Evolutionary conservation across 2,888 invertebrate genomes (phyloP), one percentile per base, ranked within the genome.

Genomic region (Allacma fusca): DNA sequence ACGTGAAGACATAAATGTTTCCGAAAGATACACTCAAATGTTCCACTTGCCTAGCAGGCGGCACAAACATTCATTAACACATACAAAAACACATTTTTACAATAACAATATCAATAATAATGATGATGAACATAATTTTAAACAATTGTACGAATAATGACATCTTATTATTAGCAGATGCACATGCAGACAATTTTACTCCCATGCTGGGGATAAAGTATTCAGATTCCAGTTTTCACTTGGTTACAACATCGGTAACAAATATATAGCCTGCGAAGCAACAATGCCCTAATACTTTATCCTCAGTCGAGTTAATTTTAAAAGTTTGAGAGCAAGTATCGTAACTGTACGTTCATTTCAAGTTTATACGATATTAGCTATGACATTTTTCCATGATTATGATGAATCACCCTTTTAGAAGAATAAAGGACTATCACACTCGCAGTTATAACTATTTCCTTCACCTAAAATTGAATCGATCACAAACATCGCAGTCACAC

Each of bases 401-500:
- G 68, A 68, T 68, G 68, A 40, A 73, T 73, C 59, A 73, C 59
- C 28, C 57, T 64, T 29, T 73, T 73, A 73, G 29, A 73, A 73
- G 73, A 73, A 73, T 73, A 73, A 40, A 73, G 59, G 73, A 73
- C 73, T 73, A 73, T 73, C 73, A 73, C 73, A 73, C 73, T 57
- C 57, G 29, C 64, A 73, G 40, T 73, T 50, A 24, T 70, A 70
- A 62, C 13, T 57, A 57, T 9, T 40, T 68, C n/a, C 34, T 29
- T 68, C 34, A 21, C 67, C n/a, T 29, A 67, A 29, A 73, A 21
- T 59, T 59, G 59, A 44, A 72, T 44, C 57, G 67, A 76, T 76
- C 76, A 76, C 76, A 76, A 76, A 76, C 76, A 69, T 57, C 76
- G 69, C 76, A 76, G 76, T 76, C 76, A 76, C 57, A 59, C 76